Conservation (phyloP, 2,113 vertebrate genomes). For the Hippocampus guttulatus region DNA sequence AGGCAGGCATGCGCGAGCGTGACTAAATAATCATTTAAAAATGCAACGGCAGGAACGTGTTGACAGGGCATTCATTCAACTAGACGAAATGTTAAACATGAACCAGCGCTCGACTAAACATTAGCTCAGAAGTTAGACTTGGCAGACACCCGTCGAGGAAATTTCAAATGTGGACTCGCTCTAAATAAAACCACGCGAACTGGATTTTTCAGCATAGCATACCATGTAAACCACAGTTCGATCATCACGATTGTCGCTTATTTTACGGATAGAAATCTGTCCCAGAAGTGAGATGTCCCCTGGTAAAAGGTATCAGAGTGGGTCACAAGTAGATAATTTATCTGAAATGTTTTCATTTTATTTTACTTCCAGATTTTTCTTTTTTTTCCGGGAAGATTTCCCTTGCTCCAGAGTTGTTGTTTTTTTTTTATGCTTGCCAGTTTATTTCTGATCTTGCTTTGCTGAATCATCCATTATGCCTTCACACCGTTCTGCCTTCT, state of each 20-base stretch:
- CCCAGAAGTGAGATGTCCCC: background rate
- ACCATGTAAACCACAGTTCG: background rate
- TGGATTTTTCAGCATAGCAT: background rate
- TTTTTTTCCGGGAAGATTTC: background rate
- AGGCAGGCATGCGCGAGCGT: background rate
- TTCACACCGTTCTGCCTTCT: no score
- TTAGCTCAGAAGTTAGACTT: background rate
- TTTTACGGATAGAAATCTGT: background rate
- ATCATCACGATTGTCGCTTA: background rate
- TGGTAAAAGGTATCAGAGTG: background rate
- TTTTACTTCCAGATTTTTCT: background rate
- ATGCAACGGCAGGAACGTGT: background rate
- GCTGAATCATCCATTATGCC: no score
- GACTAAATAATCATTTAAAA: background rate
- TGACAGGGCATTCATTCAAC: background rate
- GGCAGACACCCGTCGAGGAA: background rate
- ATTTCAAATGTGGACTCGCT: background rate
- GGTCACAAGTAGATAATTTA: background rate
- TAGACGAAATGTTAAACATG: background rate
- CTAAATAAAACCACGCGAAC: background rate
- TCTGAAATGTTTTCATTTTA: background rate
- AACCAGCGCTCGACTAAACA: background rate
- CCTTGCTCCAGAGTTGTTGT: background rate
- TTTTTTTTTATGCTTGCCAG: background rate
- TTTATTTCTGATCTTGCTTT: background rate